Conservation (phyloP, 2,888 invertebrate species). For the Apeira syringaria region DNA sequence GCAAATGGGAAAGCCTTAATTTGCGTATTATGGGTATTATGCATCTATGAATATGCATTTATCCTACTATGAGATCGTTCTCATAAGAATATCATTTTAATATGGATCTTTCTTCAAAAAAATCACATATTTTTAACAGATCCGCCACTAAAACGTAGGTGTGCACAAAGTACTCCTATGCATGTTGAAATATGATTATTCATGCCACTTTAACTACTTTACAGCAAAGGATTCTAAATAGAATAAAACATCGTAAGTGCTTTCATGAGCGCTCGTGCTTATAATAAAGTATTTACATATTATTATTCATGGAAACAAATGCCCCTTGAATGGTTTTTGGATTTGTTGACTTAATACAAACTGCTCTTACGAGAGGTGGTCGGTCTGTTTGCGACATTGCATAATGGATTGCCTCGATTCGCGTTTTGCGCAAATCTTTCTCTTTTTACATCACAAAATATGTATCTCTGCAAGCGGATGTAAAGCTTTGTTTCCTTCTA, state of each 20-base stretch:
- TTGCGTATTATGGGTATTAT: too few species aligned
- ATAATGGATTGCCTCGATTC: conserved; percentile 62
- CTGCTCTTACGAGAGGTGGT: conserved; percentile 70
- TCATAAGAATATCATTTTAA: too few species aligned
- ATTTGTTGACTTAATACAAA: conserved; percentile 81
- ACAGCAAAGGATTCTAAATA: too few species aligned
- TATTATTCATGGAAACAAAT: conserved; percentile 80
- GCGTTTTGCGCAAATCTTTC: conserved; percentile 64
- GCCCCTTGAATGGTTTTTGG: conserved; percentile 74
- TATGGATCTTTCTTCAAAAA: too few species aligned
- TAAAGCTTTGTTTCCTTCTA: conserved; percentile 34
- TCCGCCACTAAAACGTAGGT: too few species aligned
- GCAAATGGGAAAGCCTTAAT: too few species aligned
- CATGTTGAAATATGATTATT: too few species aligned
- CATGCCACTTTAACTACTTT: too few species aligned
- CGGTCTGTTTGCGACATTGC: conserved; percentile 61
- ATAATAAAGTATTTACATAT: conserved; percentile 74
- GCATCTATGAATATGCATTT: too few species aligned
- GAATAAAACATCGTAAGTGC: conserved; percentile 27
- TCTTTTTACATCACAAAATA: conserved; percentile 60
- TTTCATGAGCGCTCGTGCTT: conserved; percentile 36
- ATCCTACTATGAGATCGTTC: too few species aligned
- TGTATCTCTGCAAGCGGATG: conserved; percentile 38
- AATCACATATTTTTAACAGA: too few species aligned
- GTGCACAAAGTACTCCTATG: too few species aligned